Evolutionary conservation across 2,113 vertebrate genomes (phyloP), one percentile per base, ranked within the genome.

Genomic region (Regulus satrapa): DNA sequence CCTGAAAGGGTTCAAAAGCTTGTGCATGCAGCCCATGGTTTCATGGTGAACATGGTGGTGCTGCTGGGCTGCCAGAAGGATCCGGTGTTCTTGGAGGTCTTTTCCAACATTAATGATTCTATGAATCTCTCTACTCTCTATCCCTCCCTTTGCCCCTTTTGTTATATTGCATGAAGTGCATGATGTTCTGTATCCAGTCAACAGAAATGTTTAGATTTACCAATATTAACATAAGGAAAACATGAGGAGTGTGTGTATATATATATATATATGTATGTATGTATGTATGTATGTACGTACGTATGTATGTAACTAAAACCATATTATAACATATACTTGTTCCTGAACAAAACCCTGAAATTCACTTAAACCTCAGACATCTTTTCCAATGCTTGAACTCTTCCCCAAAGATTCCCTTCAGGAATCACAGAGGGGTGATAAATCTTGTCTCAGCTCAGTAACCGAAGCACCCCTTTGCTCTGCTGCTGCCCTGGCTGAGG

Each of bases 181-280:
- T 14, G 21, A 62, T 26, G 14, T 34, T 17, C 26, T 72, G 6
- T 40, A 84, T 84, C 51, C 46, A 45, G 25, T 29, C 32, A 61
- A 6, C 12, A n/a, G 9, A 10, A 29, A 24, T 43, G 16, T 32
- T 73, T 73, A 41, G n/a, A 55, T 85, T 86, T 66, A 80, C 52
- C 40, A 81, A n/a, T 9, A n/a, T n/a, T n/a, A n/a, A n/a, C n/a
- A n/a, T n/a, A 68, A 79, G 52, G 28, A 71, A 66, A 59, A 78
- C 8, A 8, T 48, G 25, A 75, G 26, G 9, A 4, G 4, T n/a
- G 0, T 59, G 1, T 4, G 5, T 14, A 21, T 8, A 21, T 7
- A 8, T 54, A 4, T 5, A 26, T 14, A 8, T 6, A 15, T 13
- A 3, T 20, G 10, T n/a, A 18, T 34, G 3, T 29, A 10, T 29